phyloP scores from a whole-genome alignment of 2,113 vertebrate genomes.

The Neogobius melanostomus region DNA sequence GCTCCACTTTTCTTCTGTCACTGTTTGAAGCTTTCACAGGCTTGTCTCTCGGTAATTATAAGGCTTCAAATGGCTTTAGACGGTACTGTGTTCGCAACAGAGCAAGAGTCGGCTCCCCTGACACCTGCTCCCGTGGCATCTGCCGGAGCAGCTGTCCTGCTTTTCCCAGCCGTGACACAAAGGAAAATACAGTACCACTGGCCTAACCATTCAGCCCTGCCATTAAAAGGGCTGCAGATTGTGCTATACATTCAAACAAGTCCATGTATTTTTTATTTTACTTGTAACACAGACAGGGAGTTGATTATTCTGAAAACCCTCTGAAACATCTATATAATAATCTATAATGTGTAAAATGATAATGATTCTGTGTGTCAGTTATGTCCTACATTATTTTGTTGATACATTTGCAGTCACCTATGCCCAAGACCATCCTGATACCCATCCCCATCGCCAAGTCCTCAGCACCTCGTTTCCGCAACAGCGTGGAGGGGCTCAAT shows the following conservation, averaged over 20 bases:
- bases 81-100: neutral
- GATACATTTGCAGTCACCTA: constrained; percentile 79
- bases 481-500: constrained; percentile 97
- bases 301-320: neutral
- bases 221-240: neutral
- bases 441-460: constrained; percentile 95
- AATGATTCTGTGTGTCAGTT: neutral
- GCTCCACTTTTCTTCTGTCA: constrained; percentile 28
- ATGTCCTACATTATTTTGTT: neutral
- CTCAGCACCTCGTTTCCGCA: constrained; percentile 91
- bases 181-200: neutral
- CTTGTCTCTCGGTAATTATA: constrained; percentile 21
- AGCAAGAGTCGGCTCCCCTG: neutral
- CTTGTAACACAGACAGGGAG: neutral
- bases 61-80: neutral
- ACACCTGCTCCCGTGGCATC: constrained; percentile 32
- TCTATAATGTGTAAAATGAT: neutral
- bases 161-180: constrained; percentile 25
- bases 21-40: constrained; percentile 4
- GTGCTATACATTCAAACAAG: neutral
- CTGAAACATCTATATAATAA: neutral
- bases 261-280: neutral
- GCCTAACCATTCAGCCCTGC: neutral
- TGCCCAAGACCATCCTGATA: constrained; percentile 92
- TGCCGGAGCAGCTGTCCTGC: constrained; percentile 35